Evolutionary conservation across 2,113 vertebrate species (phyloP), one percentile per base, ranked within the genome.

Genomic region (Sclerurus mexicanus): DNA sequence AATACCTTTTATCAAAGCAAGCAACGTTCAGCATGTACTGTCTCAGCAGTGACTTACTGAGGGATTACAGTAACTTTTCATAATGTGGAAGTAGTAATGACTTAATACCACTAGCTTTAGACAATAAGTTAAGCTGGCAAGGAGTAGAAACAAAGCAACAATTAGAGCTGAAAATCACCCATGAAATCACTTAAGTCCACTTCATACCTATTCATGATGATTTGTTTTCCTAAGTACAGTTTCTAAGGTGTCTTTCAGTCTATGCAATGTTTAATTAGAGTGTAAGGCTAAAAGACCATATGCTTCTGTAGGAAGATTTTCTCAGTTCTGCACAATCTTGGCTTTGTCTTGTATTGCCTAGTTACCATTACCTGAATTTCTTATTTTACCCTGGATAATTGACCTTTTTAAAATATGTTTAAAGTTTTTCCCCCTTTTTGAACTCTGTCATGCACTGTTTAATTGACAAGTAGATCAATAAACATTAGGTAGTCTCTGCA

Each of bases 31-130:
- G 25, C 62, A 66, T 72, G 67, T 85, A 68, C 25, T 83, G 40
- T 85, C 66, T 92, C 59, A 77, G 67, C 90, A 39, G 67, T 96
- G 94, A 94, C 74, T 95, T 78, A 86, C 37, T 16, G 18, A 14
- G 40, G 49, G 23, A 87, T 84, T 93, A 56, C 40, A 74, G 55
- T 60, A 87, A 67, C 27, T 82, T 85, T 93, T 87, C 64, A 89
- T 89, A 60, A 40, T 16, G 10, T 49, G 39, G 37, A 77, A 80
- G 63, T 72, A 87, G 60, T 80, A 87, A 50, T 80, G 87, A 90
- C 40, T 87, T 93, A 73, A 87, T 47, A 47, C 49, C 23, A 33
- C 55, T 50, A 69, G 71, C 37, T 89, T 66, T 55, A 76, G 69
- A 50, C 42, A 50, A 30, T 80, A 21, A 78, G 5, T 85, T 80